Evolutionary conservation across 2,888 invertebrate species (phyloP).

Genomic region (Andricus curvator): DNA sequence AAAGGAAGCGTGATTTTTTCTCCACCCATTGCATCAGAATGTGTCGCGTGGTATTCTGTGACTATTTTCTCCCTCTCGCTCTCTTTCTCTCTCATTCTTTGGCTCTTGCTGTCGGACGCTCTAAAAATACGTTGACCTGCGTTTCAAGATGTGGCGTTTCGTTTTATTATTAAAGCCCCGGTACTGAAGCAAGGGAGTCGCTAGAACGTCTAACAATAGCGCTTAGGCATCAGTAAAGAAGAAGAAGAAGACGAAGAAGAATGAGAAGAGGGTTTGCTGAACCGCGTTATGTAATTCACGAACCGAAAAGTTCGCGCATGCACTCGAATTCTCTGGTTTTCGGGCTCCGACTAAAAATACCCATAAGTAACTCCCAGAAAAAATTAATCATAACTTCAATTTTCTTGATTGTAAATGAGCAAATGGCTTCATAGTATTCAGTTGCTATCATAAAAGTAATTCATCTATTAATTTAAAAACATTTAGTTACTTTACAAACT

Average conservation of each 20-base stretch:
- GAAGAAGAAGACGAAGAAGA: conserved; percentile 47
- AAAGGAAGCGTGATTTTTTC: conserved; percentile 33
- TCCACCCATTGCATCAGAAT: conserved; percentile 29
- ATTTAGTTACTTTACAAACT: too few relatives aligned
- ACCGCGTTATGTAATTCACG: conserved; percentile 68
- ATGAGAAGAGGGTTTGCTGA: conserved; percentile 72
- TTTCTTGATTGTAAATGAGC: too few relatives aligned
- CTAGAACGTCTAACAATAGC: conserved; percentile 68
- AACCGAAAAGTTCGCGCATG: conserved; percentile 26
- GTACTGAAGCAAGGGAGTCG: conserved; percentile 31
- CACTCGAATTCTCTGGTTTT: conserved; percentile 32
- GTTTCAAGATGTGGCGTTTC: conserved; percentile 72
- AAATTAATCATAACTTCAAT: neutral
- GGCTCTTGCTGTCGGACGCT: conserved; percentile 50
- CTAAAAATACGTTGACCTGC: conserved; percentile 76
- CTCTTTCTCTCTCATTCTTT: conserved; percentile 47
- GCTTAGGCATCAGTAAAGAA: conserved; percentile 58
- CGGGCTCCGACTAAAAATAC: conserved; percentile 49
- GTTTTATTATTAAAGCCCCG: conserved; percentile 74
- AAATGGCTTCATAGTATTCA: too few relatives aligned
- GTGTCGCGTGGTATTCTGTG: conserved; percentile 50
- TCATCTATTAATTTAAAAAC: too few relatives aligned
- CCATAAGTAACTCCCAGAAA: conserved; percentile 8
- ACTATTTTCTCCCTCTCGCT: conserved; percentile 48
- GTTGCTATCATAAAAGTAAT: too few relatives aligned